These are phyloP conservation scores for Syndactyla subalaris DNA, from an alignment of 2,797 vertebrate genomes.

Conservation along the genomic window DNA sequence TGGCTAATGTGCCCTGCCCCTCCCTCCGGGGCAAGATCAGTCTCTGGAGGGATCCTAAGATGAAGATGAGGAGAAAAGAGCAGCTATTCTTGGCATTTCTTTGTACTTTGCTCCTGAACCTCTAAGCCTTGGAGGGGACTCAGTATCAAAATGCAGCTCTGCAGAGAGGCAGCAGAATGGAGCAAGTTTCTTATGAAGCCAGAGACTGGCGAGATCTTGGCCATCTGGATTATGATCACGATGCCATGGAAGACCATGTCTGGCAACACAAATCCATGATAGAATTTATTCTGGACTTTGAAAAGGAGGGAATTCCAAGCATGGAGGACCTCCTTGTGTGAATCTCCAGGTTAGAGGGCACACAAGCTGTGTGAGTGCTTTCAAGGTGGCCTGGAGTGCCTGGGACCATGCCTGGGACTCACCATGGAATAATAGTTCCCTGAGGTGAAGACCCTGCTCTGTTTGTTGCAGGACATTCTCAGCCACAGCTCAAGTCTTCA, in stretches of 20 bases:
- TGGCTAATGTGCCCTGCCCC: slow-evolving; percentile 61
- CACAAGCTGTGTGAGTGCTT: background rate
- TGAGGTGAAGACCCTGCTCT: background rate
- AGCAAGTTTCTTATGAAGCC: slow-evolving; percentile 17
- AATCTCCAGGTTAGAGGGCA: background rate
- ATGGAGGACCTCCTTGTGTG: background rate
- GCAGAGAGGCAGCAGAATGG: slow-evolving; percentile 16
- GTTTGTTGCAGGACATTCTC: accelerated
- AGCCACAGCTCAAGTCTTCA: background rate
- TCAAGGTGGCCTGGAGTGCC: background rate
- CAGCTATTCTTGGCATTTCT: slow-evolving; percentile 62
- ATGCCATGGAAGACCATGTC: background rate
- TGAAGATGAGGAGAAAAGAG: slow-evolving; percentile 57
- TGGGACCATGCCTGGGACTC: background rate
- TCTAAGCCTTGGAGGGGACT: slow-evolving; percentile 3
- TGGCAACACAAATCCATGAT: background rate
- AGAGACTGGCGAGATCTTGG: background rate
- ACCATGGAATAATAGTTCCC: accelerated
- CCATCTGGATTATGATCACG: slow-evolving; percentile 43
- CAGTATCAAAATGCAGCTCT: slow-evolving; percentile 34
- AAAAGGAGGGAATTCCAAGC: slow-evolving; percentile 6
- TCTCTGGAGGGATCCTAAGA: slow-evolving; percentile 51
- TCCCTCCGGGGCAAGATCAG: slow-evolving; percentile 52
- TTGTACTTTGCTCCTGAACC: slow-evolving; percentile 44
- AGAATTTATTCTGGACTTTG: background rate